Base-by-base conservation (phyloP, 2,888 invertebrate genomes). In the Drosophila rellima region DNA sequence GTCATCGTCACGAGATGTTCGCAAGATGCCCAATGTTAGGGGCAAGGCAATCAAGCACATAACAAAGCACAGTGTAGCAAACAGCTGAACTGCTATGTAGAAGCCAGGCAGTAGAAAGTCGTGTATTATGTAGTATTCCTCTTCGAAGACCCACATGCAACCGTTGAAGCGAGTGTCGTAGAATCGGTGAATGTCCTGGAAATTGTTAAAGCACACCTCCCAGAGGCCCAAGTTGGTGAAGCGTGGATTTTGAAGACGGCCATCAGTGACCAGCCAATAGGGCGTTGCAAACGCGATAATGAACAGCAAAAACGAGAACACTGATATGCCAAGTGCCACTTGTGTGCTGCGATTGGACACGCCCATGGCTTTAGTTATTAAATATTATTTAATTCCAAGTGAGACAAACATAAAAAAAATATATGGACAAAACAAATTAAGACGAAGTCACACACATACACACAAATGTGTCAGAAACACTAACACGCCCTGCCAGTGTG, bases 81-180 rank as follows among this genome's bases (percentile, higher is more conserved):
- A 97, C 77, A 98, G 96, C 91, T 99, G 98, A 0, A 98, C 98
- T 0, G 97, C 96, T 61, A 98, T 96, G 90, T 98, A 98, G 93
- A 98, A 99, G 13, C 96, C 95, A 56, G 98, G 98, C 81, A 98
- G 93, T 3, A 99, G 93, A 86, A 97, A 96, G 83, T 98, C 96
- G 88, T 97, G 96, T 78, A 99, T 97, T 65, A 98, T 98, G 90
- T 98, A 97, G 92, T 97, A 98, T 93, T 99, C 98, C 92, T 98
- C 98, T 93, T 98, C 97, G 90, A 98, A 98, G 68, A 99, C 96
- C 98, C 98, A 99, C 97, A 98, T 98, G 90, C 99, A 99, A 0
- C 97, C 97, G 15, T 94, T 94, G 87, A 97, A 97, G 56, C 94
- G 94, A 5, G 95, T 95, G 88, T 98, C 97, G 93, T 98, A 98